phyloP scores from a whole-genome alignment of 2,113 vertebrate genomes.

The Pogona vitticeps region DNA sequence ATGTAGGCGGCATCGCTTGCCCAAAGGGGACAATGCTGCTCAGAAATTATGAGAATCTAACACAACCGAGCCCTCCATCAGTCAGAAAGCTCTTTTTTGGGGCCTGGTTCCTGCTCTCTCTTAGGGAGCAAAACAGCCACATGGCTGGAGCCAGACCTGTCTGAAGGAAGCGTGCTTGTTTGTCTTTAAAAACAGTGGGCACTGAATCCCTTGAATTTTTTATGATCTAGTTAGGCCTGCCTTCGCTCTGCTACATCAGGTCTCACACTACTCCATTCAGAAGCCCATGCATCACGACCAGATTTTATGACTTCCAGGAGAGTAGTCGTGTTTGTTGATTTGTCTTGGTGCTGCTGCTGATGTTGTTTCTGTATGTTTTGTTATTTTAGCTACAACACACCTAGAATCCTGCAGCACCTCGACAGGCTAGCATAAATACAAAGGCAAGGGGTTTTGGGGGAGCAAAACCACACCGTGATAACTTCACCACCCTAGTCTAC shows the following conservation, averaged over 20 bases:
- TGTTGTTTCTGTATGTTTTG: not conserved
- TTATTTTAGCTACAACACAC: not conserved
- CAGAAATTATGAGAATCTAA: not conserved
- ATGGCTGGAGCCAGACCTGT: not conserved
- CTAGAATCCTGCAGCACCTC: not conserved
- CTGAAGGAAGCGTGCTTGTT: conserved; percentile 22
- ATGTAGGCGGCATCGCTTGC: conserved; percentile 30
- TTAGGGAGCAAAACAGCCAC: not conserved
- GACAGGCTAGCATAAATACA: not conserved
- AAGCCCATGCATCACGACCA: conserved; percentile 46
- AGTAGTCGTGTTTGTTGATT: not conserved
- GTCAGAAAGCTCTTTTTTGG: accelerated
- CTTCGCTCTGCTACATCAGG: conserved; percentile 29
- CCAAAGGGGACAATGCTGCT: not conserved
- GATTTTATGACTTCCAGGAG: conserved; percentile 44
- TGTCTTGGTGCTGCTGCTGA: not conserved
- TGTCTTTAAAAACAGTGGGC: not conserved
- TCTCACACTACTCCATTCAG: conserved; percentile 56
- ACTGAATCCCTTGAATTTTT: conserved; percentile 17
- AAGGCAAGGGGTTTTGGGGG: not conserved
- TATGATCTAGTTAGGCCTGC: conserved; percentile 29
- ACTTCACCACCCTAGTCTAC: not conserved
- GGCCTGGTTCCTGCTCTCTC: not conserved
- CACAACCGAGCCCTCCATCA: not conserved
- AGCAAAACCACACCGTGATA: not conserved